phyloP scores from a whole-genome alignment of 2,797 vertebrate species.

The Eidolon dupreanum region DNA sequence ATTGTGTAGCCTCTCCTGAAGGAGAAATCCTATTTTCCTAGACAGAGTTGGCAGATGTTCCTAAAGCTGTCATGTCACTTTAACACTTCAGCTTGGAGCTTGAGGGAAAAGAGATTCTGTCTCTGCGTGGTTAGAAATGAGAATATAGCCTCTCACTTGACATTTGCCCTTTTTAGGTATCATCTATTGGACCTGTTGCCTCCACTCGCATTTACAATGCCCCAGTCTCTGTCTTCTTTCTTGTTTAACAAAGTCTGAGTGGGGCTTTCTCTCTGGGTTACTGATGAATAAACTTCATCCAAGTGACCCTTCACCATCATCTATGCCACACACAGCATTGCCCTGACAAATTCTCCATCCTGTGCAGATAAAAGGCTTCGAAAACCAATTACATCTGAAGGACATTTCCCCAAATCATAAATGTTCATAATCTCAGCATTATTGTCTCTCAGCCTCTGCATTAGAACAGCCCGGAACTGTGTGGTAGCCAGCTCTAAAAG shows the following conservation, averaged over 20 bases:
- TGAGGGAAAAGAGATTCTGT: not conserved
- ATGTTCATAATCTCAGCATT: not conserved
- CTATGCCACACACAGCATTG: not conserved
- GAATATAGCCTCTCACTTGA: not conserved
- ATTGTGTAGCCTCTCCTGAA: not conserved
- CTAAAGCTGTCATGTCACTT: not conserved
- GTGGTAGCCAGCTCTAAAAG: not conserved
- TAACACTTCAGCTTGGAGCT: not conserved
- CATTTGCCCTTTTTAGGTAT: not conserved
- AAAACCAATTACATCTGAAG: conserved; percentile 24
- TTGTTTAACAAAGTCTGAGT: not conserved
- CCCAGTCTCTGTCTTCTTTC: not conserved
- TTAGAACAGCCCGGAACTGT: not conserved
- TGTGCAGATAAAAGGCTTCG: not conserved
- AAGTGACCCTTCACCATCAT: not conserved
- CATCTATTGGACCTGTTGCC: not conserved
- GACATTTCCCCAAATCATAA: not conserved
- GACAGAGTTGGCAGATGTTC: not conserved
- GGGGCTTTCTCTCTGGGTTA: not conserved
- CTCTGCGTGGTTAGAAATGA: not conserved
- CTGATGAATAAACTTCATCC: not conserved
- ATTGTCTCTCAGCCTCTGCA: not conserved
- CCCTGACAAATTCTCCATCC: not conserved
- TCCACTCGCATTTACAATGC: not conserved
- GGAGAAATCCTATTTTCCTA: conserved; percentile 12